Conservation (phyloP, 2,797 vertebrate genomes). For the Hyperoplus immaculatus region DNA sequence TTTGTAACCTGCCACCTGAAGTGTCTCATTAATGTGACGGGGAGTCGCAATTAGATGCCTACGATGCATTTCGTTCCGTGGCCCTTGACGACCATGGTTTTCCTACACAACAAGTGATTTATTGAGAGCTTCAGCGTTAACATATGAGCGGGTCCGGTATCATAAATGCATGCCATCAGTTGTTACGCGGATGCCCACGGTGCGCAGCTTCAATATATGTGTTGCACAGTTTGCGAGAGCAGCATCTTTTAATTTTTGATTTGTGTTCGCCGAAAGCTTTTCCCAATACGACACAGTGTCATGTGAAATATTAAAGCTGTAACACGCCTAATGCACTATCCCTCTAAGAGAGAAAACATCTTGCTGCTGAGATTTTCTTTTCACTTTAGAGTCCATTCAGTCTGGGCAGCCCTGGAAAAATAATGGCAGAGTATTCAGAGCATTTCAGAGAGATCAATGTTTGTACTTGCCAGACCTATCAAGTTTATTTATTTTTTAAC, state of each 20-base stretch:
- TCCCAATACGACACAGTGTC: slow-evolving; percentile 2
- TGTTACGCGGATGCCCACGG: slow-evolving; percentile 34
- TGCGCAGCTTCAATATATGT: slow-evolving; percentile 40
- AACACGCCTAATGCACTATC: slow-evolving; percentile 7
- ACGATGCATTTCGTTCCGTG: slow-evolving; percentile 15
- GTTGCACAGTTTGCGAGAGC: slow-evolving; percentile 35
- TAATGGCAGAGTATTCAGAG: slow-evolving; percentile 53
- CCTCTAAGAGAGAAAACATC: slow-evolving; percentile 15
- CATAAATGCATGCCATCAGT: slow-evolving; percentile 47
- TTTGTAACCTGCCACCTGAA: slow-evolving; percentile 35
- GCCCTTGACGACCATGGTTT: neutral
- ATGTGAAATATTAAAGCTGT: slow-evolving; percentile 36
- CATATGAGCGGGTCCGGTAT: slow-evolving; percentile 43
- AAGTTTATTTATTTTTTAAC: slow-evolving; percentile 46
- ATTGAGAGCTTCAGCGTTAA: slow-evolving; percentile 48
- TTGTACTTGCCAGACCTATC: slow-evolving; percentile 68
- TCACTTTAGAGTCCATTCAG: slow-evolving; percentile 27
- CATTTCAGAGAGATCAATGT: slow-evolving; percentile 72
- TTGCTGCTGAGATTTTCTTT: slow-evolving; percentile 29
- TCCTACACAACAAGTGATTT: slow-evolving; percentile 53
- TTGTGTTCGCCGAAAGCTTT: slow-evolving; percentile 36
- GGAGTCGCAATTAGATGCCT: slow-evolving; percentile 25
- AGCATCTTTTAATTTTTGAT: slow-evolving; percentile 47
- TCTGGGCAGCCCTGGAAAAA: slow-evolving; percentile 37
- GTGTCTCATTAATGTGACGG: slow-evolving; percentile 14